Evolutionary conservation across 1,140 invertebrate genomes (phyloP), one percentile per base, ranked within the genome.

Genomic region (Rhizoglyphus robini): DNA sequence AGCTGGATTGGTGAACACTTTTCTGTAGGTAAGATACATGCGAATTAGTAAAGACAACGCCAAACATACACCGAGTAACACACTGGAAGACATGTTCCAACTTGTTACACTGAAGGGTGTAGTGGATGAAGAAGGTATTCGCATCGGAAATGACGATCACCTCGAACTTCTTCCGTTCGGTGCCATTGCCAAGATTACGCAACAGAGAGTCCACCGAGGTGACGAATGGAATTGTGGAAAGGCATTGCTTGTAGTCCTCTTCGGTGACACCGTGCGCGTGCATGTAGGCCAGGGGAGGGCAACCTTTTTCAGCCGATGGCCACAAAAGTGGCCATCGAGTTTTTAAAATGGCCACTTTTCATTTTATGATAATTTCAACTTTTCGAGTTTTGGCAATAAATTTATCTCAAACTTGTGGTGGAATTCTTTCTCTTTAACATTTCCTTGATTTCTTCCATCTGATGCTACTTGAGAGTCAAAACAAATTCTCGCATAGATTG

Each of bases 121-220:
- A 74, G 11, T 83, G 74, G 63, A 90, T 88, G 68, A 88, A 88
- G 38, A 84, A 72, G 1, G 82, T 81, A 77, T 90, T 90, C 2
- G 86, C 83, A 76, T 89, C 87, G 31, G 86, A 88, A 57, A 88
- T 85, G 20, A 90, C 83, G 27, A 89, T 85, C 18, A 83, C 75
- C 72, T 88, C 85, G 70, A 77, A 80, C 20, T 81, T 76, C 30
- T 75, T 69, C 11, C 71, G 70, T 25, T 70, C 29, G 4, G 23
- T 15, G 2, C 23, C 47, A 3, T 20, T 20, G 15, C 11, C 8
- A 27, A 69, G 60, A 67, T 78, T 74, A 66, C 73, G 74, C 1
- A 89, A 75, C 0, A 88, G 73, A 46, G 81, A 76, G 32, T 76
- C 73, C 73, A 88, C 83, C 1, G 83, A 85, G 0, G 75, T 60